Evolutionary conservation across 2,797 vertebrate species (phyloP).

Genomic region (Amblyopsis hoosieri): DNA sequence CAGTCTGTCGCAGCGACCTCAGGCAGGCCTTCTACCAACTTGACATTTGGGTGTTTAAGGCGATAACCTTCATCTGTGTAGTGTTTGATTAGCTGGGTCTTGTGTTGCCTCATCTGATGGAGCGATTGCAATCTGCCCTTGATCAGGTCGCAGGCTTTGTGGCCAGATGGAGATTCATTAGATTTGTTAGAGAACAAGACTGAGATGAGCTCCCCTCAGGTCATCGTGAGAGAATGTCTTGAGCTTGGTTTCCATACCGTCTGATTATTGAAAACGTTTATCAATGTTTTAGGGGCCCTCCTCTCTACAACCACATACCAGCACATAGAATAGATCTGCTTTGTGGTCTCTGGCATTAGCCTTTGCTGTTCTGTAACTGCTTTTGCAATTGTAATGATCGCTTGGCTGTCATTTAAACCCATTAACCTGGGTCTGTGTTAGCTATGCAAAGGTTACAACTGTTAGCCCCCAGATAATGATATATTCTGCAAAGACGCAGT

Average conservation of each 20-base stretch:
- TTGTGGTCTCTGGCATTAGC: not conserved
- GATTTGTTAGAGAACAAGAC: not conserved
- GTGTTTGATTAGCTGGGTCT: not conserved
- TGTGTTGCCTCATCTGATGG: not conserved
- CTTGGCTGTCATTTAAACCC: not conserved
- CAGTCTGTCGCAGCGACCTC: no score
- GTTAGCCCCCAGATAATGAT: conserved; percentile 9
- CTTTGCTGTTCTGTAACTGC: not conserved
- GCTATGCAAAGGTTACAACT: conserved; percentile 3
- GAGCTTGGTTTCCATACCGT: no score
- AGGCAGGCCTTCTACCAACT: not conserved
- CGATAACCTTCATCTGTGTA: not conserved
- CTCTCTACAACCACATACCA: no score
- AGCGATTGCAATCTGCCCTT: not conserved
- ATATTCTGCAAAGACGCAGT: conserved; percentile 1
- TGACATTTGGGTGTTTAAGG: not conserved
- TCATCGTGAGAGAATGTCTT: no score
- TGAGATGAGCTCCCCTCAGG: no score
- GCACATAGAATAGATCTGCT: no score
- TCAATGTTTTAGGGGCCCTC: no score
- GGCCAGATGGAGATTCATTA: not conserved
- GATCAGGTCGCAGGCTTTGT: not conserved
- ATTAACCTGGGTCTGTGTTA: conserved; percentile 7
- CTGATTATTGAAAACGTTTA: no score
- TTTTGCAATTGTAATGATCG: not conserved